Evolutionary conservation across 2,797 vertebrate genomes (phyloP), one percentile per base, ranked within the genome.

Genomic region (Mus caroli): DNA sequence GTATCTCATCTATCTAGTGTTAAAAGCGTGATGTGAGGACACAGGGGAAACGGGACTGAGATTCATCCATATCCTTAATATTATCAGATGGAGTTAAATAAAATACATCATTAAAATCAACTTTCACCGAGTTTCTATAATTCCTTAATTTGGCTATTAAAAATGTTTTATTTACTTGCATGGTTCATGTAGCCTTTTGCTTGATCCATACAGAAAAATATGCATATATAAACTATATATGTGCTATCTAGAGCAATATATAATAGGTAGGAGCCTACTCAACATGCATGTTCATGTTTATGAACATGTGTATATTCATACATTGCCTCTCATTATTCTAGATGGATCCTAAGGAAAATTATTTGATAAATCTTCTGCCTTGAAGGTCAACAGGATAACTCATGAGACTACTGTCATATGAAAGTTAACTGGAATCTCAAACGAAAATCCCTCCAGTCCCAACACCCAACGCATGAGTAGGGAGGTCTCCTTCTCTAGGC

Each of bases 361-460:
- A 58, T 71, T 92, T 64, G 82, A 88, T n/a, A 85, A 14, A 87
- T 76, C 58, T 95, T 89, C 71, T 91, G 43, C 28, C 77, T 79
- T 88, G 54, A 96, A 92, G 60, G 75, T 91, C 67, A 90, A 88
- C 28, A 88, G 90, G 54, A 83, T 62, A 94, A 85, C 87, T 78
- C 37, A 22, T 90, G 91, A 88, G 60, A 88, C 28, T 90, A 80
- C 67, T 28, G 71, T 78, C 73, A 52, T 31, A 40, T 31, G 54
- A 91, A 97, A 96, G 87, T 69, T 87, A 96, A 26, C 0, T 0
- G 31, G 89, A 17, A 78, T 92, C 83, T 90, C 84, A 85, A 46
- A 71, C 37, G 52, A 90, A 96, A 93, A 85, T 88, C 52, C 88
- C 90, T 95, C 3, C 14, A 84, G 67, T 31, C 24, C 56, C 60